Conservation (phyloP, 2,888 invertebrate species). For the Celastrina argiolus region DNA sequence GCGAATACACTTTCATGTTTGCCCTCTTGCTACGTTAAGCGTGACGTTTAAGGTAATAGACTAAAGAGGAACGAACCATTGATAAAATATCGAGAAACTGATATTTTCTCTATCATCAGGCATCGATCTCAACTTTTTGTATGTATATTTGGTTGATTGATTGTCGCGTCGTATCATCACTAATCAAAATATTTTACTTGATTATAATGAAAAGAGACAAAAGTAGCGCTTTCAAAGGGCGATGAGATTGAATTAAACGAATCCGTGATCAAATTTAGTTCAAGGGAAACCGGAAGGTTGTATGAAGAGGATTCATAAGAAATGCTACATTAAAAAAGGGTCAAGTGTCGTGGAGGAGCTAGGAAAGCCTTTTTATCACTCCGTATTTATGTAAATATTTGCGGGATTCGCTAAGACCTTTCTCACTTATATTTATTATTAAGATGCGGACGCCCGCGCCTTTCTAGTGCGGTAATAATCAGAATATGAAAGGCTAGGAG, state of each 20-base stretch:
- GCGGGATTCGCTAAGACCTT: conserved; percentile 12
- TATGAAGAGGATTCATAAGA: conserved; percentile 17
- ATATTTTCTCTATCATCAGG: too few relatives aligned
- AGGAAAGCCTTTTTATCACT: neutral
- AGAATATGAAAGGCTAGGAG: neutral
- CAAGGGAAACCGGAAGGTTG: neutral
- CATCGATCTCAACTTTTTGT: too few relatives aligned
- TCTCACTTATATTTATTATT: conserved; percentile 13
- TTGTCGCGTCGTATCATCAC: too few relatives aligned
- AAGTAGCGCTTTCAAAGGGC: too few relatives aligned
- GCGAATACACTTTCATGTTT: too few relatives aligned
- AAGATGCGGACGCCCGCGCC: neutral
- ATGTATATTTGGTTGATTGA: too few relatives aligned
- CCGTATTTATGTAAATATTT: conserved; percentile 13
- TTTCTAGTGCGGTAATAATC: neutral
- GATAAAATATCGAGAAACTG: too few relatives aligned
- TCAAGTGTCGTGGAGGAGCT: conserved; percentile 14
- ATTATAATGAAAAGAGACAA: too few relatives aligned
- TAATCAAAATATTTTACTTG: too few relatives aligned
- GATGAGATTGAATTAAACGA: neutral
- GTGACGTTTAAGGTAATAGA: too few relatives aligned
- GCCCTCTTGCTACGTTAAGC: too few relatives aligned
- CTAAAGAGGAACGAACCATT: too few relatives aligned
- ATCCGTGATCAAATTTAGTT: conserved; percentile 2
- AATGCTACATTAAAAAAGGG: conserved; percentile 19